These are phyloP conservation scores for Enteromius radiatus DNA, from an alignment of 2,797 vertebrate species.

Conservation along the genomic window DNA sequence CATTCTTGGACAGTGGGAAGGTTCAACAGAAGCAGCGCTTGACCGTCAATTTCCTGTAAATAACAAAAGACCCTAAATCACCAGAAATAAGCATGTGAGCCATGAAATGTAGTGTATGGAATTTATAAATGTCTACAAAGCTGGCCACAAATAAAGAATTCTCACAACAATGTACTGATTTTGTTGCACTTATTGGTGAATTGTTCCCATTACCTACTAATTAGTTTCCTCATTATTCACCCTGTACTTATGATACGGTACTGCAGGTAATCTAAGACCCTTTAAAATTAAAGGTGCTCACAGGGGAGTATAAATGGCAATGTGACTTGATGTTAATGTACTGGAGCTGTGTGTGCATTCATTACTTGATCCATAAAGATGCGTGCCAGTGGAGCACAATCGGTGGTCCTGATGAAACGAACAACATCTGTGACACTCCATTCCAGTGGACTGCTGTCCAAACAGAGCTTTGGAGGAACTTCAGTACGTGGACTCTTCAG, in stretches of 20 bases:
- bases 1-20: constrained; percentile 98
- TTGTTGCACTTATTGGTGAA: neutral
- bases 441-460: constrained; percentile 95
- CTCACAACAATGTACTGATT: neutral
- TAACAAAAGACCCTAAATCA: neutral
- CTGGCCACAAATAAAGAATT: neutral
- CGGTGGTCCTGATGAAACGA: constrained; percentile 94
- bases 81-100: neutral
- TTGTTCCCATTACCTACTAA: neutral
- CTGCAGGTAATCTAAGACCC: neutral
- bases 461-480: constrained; percentile 87
- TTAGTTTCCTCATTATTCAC: neutral
- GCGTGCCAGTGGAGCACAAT: constrained; percentile 93
- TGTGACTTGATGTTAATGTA: neutral
- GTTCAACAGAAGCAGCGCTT: constrained; percentile 93
- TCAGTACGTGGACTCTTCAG: constrained; percentile 81
- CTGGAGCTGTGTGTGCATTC: neutral
- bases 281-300: neutral
- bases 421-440: constrained; percentile 95
- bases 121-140: neutral
- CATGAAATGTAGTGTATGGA: neutral
- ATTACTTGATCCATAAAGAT: constrained; percentile 97
- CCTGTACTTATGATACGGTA: neutral
- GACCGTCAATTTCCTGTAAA: constrained; percentile 94
- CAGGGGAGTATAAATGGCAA: neutral